These are phyloP conservation scores for Drosophila jambulina DNA, from an alignment of 1,140 invertebrate genomes.

Conservation along the genomic window DNA sequence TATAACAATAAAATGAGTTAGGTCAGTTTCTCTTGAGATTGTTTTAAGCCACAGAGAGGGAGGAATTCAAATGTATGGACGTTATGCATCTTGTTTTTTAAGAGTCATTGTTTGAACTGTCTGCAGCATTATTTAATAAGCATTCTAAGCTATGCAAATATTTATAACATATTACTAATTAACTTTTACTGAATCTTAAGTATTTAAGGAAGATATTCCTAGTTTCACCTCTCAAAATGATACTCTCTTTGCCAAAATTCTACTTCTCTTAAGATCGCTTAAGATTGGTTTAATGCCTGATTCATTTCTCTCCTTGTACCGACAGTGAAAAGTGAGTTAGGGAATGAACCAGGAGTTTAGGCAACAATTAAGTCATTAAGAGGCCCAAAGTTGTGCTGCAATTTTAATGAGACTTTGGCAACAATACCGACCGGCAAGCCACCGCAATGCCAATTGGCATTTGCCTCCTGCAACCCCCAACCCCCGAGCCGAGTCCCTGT, in stretches of 20 bases:
- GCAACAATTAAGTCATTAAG: slow-evolving; percentile 61
- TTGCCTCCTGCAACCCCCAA: slow-evolving; percentile 27
- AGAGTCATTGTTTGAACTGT: neutral
- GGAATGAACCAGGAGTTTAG: slow-evolving; percentile 8
- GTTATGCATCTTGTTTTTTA: neutral
- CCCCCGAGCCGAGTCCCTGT: neutral
- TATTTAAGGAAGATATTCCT: neutral
- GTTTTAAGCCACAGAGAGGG: too few species aligned
- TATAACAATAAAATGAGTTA: too few species aligned
- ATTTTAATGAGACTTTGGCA: slow-evolving; percentile 62
- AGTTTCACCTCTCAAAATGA: neutral
- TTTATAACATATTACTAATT: neutral
- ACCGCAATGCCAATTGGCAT: slow-evolving; percentile 68
- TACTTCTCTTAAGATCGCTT: neutral
- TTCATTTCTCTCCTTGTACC: slow-evolving; percentile 6
- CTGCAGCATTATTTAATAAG: neutral
- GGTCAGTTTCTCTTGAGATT: too few species aligned
- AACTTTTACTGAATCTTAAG: neutral
- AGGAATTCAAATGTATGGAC: neutral
- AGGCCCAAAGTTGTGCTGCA: slow-evolving; percentile 52
- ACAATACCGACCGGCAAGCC: slow-evolving; percentile 56
- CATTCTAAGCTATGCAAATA: neutral
- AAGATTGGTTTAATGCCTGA: too few species aligned
- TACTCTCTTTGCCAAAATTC: neutral
- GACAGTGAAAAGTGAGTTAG: slow-evolving; percentile 1